Evolutionary conservation across 1,140 invertebrate genomes (phyloP).

Genomic region (Sarcophaga bullata): DNA sequence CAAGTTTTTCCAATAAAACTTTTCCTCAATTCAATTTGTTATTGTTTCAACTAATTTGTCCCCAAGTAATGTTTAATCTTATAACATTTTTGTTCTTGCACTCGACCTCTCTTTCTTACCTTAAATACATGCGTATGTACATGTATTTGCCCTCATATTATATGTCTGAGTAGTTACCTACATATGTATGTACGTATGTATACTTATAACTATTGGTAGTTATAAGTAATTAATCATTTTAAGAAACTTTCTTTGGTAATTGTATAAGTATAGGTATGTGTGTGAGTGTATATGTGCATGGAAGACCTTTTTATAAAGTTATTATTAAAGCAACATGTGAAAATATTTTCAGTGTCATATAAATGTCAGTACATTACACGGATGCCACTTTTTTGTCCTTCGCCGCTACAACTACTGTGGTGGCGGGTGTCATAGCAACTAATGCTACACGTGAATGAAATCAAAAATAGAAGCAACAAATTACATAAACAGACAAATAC

Average conservation of each 20-base stretch:
- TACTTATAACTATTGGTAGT: not conserved
- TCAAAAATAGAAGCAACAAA: not conserved
- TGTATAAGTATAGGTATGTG: not conserved
- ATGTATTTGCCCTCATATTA: not conserved
- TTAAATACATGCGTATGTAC: not conserved
- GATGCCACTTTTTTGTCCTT: not conserved
- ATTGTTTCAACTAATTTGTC: not conserved
- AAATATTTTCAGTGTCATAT: not conserved
- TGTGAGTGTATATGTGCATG: not conserved
- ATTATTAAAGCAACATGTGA: constrained; percentile 7
- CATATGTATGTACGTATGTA: no score
- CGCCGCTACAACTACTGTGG: not conserved
- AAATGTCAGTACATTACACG: not conserved
- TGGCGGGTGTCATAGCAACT: not conserved
- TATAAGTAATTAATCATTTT: constrained; percentile 17
- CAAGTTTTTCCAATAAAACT: not conserved
- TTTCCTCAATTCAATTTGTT: not conserved
- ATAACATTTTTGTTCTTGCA: not conserved
- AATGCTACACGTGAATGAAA: constrained; percentile 7
- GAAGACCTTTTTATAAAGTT: not conserved
- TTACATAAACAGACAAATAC: not conserved
- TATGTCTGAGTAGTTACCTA: not conserved
- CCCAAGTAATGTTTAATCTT: not conserved
- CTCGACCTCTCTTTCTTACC: not conserved
- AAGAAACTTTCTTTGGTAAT: not conserved